Percentiles rank a stretch among this genome's conserved stretches.
Evolutionary conservation across 2,113 vertebrate genomes (phyloP).

Genomic region (Clarias magur): DNA sequence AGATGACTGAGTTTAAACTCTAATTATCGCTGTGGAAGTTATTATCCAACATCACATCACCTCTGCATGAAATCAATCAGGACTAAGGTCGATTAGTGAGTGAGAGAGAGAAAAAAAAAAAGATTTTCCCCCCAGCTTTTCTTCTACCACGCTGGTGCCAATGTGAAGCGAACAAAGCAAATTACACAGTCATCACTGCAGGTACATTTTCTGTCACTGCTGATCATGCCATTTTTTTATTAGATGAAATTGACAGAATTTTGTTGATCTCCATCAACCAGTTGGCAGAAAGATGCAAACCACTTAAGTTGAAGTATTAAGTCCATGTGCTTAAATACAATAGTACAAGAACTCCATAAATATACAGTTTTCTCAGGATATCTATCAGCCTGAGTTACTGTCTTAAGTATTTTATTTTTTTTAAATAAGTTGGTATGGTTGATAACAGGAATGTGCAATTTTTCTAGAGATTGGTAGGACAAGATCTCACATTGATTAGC

Average conservation of each 20-base stretch:
- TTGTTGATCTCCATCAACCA: no score
- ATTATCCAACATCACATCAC: constrained; percentile 3
- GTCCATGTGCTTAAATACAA: no score
- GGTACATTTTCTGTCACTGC: not conserved
- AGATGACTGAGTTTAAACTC: not conserved
- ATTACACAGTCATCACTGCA: not conserved
- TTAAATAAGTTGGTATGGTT: no score
- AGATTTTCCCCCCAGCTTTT: not conserved
- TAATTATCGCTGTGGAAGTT: not conserved
- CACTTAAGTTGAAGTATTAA: no score
- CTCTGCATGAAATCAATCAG: constrained; percentile 5
- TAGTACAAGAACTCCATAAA: no score
- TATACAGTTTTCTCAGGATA: no score
- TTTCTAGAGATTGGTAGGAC: no score
- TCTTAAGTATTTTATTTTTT: no score
- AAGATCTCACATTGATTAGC: no score
- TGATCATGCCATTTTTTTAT: not conserved
- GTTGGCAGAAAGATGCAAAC: no score
- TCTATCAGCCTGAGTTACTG: no score
- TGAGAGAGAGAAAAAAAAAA: not conserved
- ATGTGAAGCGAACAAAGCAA: not conserved
- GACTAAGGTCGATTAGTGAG: not conserved
- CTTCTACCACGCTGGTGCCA: not conserved
- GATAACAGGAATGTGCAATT: no score
- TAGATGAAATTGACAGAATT: not conserved